Evolutionary conservation across 2,888 invertebrate species (phyloP), one percentile per base, ranked within the genome.

Genomic region (Theodoxus fluviatilis): DNA sequence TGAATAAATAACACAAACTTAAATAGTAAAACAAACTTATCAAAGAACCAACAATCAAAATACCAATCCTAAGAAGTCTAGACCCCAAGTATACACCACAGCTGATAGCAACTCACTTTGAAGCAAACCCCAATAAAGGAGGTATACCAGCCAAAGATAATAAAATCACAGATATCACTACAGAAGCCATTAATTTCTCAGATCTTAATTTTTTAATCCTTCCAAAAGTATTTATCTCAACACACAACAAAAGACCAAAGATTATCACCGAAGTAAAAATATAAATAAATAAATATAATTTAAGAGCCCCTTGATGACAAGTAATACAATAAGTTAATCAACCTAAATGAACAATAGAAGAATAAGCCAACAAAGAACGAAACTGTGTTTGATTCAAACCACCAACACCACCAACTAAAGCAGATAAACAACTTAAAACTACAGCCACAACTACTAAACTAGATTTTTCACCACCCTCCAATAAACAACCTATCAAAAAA

Each of bases 261-360:
- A 59, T 15, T 28, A 52, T 31, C 1, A 61, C 1, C 4, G 64
- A 49, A 15, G 52, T 12, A 67, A 67, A 40, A 15, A 61, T n/a
- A 37, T 43, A 33, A 18, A 71, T 22, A 38, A 35, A 28, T 37
- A 69, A 57, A 15, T 69, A 66, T 22, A 61, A 35, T 47, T n/a
- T 33, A 40, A 68, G 25, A 1, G 9, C 33, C 0, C 43, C 25
- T 1, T 33, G 9, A 12, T 52, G 0, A 1, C 12, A 3, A 4
- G 47, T 22, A 33, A 61, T n/a, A 33, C 40, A 33, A 15, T 33
- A 4, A 12, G 68, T 22, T 59, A 79, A 73, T 73, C 77, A 79
- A 0, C 78, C 77, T 68, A 74, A 43, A 35, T 79, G 79, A 1
- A 71, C 68, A 72, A 79, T 77, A 6, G 77, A 79, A 33, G 78